Evolutionary conservation across 2,888 invertebrate species (phyloP), one percentile per base, ranked within the genome.

Genomic region (Perizoma affinitatum): DNA sequence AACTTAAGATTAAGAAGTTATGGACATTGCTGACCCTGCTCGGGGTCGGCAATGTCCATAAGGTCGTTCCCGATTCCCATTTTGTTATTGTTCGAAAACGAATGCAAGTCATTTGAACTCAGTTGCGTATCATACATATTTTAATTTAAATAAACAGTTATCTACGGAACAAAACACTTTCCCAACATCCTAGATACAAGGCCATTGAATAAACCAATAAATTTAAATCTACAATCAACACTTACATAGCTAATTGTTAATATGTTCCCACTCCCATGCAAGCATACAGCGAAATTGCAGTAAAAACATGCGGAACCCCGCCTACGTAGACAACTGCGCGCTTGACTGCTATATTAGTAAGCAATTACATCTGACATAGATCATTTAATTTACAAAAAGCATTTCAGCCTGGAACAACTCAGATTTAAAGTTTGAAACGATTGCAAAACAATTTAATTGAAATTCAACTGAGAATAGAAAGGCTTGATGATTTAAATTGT

Each of bases 191-290:
- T 53, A 44, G 49, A 59, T 38, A 7, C 54, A 54, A 58, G 48
- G 53, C 38, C 52, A 11, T 7, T 55, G 49, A 49, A 49, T 60
- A 52, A 52, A 56, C 43, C 41, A 55, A 54, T 58, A 48, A 54
- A 61, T 56, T 57, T 48, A 48, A 58, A 54, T 43, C 38, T 46
- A 53, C 48, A 52, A 57, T 61, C 42, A 57, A 44, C 52, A 48
- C 40, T 43, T 47, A 34, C 40, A 53, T 49, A 43, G 22, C 11
- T 38, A 60, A 66, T 68, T 66, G 64, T 64, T 47, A 58, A 22
- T 38, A n/a, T 33, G 53, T 68, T 69, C 69, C 57, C 69, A 69
- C 60, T 67, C 65, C 59, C 68, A 67, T 65, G 57, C 42, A 50
- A 61, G 47, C 50, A 44, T 57, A 47, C 54, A 44, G 58, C 47